These are phyloP conservation scores for Telmatochromis sp. DNA, from an alignment of 2,113 vertebrate genomes.

Conservation along the genomic window DNA sequence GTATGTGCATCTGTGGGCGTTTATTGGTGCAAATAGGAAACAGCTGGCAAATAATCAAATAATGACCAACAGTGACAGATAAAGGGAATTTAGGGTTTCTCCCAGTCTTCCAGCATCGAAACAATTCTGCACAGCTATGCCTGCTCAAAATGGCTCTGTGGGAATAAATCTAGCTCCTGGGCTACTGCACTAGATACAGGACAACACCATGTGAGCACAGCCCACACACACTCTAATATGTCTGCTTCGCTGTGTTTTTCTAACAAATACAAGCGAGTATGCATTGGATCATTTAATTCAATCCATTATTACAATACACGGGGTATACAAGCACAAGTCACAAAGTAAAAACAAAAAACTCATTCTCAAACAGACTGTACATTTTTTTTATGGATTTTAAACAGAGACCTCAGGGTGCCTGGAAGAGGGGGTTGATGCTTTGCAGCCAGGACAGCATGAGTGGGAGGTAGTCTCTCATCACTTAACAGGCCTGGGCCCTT, in stretches of 20 bases:
- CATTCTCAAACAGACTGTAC: neutral
- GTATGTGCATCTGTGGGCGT: neutral
- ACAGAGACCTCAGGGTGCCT: constrained; percentile 32
- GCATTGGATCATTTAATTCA: neutral
- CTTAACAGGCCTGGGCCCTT: constrained; percentile 55
- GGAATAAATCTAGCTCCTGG: constrained; percentile 32
- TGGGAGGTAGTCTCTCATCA: constrained; percentile 50
- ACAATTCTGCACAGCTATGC: neutral
- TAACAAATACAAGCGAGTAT: neutral
- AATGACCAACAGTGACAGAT: constrained; percentile 15
- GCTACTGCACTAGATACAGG: constrained; percentile 3
- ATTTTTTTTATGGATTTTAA: constrained; percentile 8
- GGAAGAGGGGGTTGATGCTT: constrained; percentile 26
- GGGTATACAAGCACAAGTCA: neutral
- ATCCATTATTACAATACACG: neutral
- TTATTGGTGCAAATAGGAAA: neutral
- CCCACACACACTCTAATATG: neutral
- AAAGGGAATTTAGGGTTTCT: constrained; percentile 2
- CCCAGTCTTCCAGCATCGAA: constrained; percentile 4
- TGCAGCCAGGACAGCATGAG: constrained; percentile 37
- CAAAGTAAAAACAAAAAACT: neutral
- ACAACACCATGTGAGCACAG: constrained; percentile 20
- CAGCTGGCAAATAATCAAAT: constrained; percentile 15
- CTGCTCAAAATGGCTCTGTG: constrained; percentile 23
- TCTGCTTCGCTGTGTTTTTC: neutral